These are phyloP conservation scores for Todiramphus chloris DNA, from an alignment of 2,113 vertebrate species.

Conservation along the genomic window DNA sequence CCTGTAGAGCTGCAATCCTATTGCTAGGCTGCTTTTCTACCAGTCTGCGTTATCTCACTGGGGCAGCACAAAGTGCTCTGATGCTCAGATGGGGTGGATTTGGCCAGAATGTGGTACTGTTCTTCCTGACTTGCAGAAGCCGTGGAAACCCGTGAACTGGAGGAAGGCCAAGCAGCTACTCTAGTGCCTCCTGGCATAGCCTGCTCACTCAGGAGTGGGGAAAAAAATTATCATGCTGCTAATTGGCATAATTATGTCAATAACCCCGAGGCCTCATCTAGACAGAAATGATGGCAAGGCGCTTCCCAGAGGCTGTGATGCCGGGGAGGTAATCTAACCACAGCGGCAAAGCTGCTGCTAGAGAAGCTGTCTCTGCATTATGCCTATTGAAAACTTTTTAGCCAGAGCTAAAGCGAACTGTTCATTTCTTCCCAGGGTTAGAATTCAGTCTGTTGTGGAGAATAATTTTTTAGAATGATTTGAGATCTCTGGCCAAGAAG, in stretches of 20 bases:
- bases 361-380: rapidly evolving
- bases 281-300: background rate
- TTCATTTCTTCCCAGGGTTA: background rate
- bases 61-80: background rate
- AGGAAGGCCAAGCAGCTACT: slow-evolving; percentile 22
- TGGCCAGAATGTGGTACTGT: background rate
- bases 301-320: background rate
- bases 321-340: background rate
- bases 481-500: slow-evolving; percentile 12
- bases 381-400: background rate
- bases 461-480: background rate
- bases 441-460: background rate
- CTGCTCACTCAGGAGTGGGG: background rate
- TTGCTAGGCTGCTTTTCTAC: background rate
- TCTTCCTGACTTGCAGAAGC: background rate
- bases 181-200: background rate
- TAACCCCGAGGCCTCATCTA: background rate
- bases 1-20: background rate
- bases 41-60: background rate
- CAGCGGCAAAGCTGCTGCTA: rapidly evolving
- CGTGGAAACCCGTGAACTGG: background rate
- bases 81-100: rapidly evolving
- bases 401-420: background rate
- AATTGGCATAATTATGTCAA: slow-evolving; percentile 57
- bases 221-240: background rate